Conservation (phyloP, 2,888 invertebrate species). For the Eilema sororculum region DNA sequence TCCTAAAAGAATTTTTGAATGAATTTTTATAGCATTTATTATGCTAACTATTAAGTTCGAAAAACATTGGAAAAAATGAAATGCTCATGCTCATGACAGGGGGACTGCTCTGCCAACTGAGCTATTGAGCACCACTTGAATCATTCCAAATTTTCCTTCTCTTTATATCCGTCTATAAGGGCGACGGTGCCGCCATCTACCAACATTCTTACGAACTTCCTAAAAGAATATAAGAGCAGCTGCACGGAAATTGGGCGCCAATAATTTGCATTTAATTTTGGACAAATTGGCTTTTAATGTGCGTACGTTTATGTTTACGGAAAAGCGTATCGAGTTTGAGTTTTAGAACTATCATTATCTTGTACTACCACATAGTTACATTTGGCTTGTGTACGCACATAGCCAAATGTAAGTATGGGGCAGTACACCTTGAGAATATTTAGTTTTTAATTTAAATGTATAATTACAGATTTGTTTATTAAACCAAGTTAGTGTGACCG, state of each 20-base stretch:
- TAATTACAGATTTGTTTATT: neutral
- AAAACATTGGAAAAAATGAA: too few relatives aligned
- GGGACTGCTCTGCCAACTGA: too few relatives aligned
- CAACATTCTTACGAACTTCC: too few relatives aligned
- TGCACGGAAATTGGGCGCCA: slow-evolving; percentile 23
- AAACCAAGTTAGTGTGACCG: neutral
- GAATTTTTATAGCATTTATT: too few relatives aligned
- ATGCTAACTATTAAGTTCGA: too few relatives aligned
- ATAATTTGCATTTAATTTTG: slow-evolving; percentile 44
- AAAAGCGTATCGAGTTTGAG: slow-evolving; percentile 12
- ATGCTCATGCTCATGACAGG: too few relatives aligned
- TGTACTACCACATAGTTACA: neutral
- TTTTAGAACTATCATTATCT: slow-evolving; percentile 16
- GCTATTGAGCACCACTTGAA: too few relatives aligned
- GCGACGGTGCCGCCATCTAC: too few relatives aligned
- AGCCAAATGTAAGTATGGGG: too few relatives aligned
- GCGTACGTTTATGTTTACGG: slow-evolving; percentile 20
- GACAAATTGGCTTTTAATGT: slow-evolving; percentile 25
- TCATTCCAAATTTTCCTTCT: too few relatives aligned
- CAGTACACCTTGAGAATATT: slow-evolving; percentile 10
- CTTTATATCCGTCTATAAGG: too few relatives aligned
- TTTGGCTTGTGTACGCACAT: neutral
- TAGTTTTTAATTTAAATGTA: slow-evolving; percentile 4
- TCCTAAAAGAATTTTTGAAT: too few relatives aligned
- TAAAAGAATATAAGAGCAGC: neutral